Percentiles rank a stretch among this genome's conserved stretches.
These are phyloP conservation scores for Odontamblyopus lacepedii DNA, from an alignment of 2,797 vertebrate genomes.

Conservation along the genomic window DNA sequence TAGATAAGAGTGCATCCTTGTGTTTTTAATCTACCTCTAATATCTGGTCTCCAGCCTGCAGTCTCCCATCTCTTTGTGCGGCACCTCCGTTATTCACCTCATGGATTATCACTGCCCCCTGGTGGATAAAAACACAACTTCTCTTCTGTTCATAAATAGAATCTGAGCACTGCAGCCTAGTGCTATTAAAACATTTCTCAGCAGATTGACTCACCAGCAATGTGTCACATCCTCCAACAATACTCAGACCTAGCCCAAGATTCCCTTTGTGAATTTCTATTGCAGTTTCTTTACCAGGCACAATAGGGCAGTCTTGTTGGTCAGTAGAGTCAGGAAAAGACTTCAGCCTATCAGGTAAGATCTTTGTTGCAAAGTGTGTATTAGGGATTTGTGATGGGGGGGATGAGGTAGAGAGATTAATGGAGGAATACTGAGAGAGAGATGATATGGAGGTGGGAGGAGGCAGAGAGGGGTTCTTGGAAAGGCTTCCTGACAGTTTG, in stretches of 20 bases:
- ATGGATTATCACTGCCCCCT: constrained; percentile 95
- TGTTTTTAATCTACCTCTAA: constrained; percentile 81
- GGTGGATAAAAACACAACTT: constrained; percentile 37
- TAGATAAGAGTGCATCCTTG: background rate
- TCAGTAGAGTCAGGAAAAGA: constrained; percentile 78
- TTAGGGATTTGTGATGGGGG: constrained; percentile 30
- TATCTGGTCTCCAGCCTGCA: constrained; percentile 95
- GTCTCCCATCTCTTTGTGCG: constrained; percentile 91
- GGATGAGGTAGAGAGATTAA: constrained; percentile 14
- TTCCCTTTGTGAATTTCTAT: constrained; percentile 91
- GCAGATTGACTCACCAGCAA: constrained; percentile 81
- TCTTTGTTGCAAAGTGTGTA: constrained; percentile 29
- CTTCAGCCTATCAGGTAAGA: constrained; percentile 75
- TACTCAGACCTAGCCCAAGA: constrained; percentile 90
- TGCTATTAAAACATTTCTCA: background rate
- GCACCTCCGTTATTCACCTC: constrained; percentile 95
- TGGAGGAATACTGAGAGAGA: constrained; percentile 33
- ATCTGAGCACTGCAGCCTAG: background rate
- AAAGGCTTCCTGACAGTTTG: constrained; percentile 76
- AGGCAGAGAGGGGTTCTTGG: constrained; percentile 34
- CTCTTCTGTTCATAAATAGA: background rate
- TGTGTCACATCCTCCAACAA: constrained; percentile 93
- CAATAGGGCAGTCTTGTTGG: constrained; percentile 82
- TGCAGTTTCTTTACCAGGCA: constrained; percentile 86
- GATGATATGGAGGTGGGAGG: constrained; percentile 29